Base-by-base conservation (phyloP, 2,888 invertebrate genomes). In the Emesis furor region DNA sequence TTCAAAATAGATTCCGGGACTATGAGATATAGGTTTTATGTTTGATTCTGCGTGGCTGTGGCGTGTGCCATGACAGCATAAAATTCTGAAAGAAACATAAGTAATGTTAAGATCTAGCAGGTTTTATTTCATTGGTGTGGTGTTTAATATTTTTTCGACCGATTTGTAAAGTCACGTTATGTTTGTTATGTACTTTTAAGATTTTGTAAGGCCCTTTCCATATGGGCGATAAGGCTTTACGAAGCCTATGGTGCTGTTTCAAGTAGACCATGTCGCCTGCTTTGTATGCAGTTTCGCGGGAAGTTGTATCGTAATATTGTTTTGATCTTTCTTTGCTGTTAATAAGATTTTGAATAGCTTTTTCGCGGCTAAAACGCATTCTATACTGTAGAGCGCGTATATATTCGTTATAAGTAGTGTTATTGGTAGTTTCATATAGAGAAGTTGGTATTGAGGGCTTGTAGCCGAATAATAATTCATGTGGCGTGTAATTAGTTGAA, bases 381-480 rank as follows among this genome's bases (percentile, higher is more conserved):
- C 73, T 51, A 37, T 78, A 68, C 46, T 78, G 78, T 65, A 78
- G 32, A 17, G 68, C 59, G 5, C 73, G 65, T n/a, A 78, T 68
- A 55, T 73, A 78, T 12, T 73, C 78, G 12, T 62, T 51, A 46
- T 65, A 65, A 17, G 65, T 32, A 12, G 55, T 55, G n/a, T 55
- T 55, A 55, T 7, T 55, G 17, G n/a, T 55, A 55, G 1, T 55
- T 55, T 55, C 72, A 46, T 72, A 51, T 10, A 72, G 14, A n/a
- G 91, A 90, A 81, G 72, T 83, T 4, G 93, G 92, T 6, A 93
- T 79, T 12, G 24, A 85, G 0, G 93, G 88, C 81, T 92, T 92
- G 74, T 89, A 78, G 3, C 92, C 93, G 78, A 91, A 94, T 4
- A 93, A 5, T 75, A 93, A 76, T 84, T 94, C 93, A 37, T 88